A percentile compares a stretch with the other conserved stretches of the same genome.
phyloP scores from a whole-genome alignment of 2,797 vertebrate species.

The Numenius phaeopus region DNA sequence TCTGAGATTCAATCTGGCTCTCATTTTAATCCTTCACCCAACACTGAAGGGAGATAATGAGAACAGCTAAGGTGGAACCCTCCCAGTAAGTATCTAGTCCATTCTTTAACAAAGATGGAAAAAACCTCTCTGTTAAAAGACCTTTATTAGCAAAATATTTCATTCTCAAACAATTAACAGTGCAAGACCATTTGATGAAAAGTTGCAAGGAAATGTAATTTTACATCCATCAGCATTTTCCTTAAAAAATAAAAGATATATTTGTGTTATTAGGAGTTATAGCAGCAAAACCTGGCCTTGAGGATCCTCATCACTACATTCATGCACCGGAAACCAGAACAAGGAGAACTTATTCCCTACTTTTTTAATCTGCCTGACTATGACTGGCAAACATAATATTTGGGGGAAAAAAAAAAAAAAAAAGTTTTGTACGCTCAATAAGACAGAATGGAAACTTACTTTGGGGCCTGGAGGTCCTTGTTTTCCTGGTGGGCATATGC shows the following conservation, averaged over 20 bases:
- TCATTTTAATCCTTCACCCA: background rate
- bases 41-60: background rate
- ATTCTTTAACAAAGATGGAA: background rate
- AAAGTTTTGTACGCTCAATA: background rate
- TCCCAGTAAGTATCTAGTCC: background rate
- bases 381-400: background rate
- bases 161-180: background rate
- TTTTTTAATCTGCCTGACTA: background rate
- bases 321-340: background rate
- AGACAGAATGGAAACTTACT: constrained; percentile 77
- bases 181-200: background rate
- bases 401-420: fast-evolving
- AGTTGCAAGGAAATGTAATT: background rate
- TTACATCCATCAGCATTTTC: background rate
- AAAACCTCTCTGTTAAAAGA: background rate
- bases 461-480: constrained; percentile 89
- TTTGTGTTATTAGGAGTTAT: background rate
- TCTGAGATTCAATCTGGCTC: background rate
- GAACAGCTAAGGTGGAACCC: background rate
- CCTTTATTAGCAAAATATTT: background rate
- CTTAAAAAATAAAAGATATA: background rate
- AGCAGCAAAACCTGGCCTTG: background rate
- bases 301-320: background rate
- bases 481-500: constrained; percentile 90
- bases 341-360: background rate